These are phyloP conservation scores for Drosophila pandora DNA, from an alignment of 1,140 invertebrate genomes.

Conservation along the genomic window DNA sequence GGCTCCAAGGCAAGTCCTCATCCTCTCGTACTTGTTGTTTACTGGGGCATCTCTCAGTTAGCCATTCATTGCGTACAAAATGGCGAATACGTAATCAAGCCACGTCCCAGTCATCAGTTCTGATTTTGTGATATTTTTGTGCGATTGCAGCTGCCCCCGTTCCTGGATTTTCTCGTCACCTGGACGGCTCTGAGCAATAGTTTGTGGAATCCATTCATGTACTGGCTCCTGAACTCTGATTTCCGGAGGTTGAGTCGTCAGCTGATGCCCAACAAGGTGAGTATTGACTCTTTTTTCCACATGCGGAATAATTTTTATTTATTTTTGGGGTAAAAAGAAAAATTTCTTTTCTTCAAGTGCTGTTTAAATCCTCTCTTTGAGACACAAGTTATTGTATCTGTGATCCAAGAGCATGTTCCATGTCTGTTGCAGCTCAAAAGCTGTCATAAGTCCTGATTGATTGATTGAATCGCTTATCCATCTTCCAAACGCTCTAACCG, in stretches of 20 bases:
- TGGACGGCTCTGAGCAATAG: slow-evolving; percentile 94
- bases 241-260: slow-evolving; percentile 91
- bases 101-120: slow-evolving; percentile 31
- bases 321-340: background rate
- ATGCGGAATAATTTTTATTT: background rate
- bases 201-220: slow-evolving; percentile 94
- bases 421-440: slow-evolving; percentile 22
- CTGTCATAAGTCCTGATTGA: slow-evolving; percentile 52
- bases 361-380: background rate
- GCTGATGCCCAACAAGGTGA: slow-evolving; percentile 89
- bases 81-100: slow-evolving; percentile 65
- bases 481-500: slow-evolving; percentile 9
- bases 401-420: slow-evolving; percentile 26
- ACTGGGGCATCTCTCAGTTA: background rate
- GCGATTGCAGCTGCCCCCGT: slow-evolving; percentile 87
- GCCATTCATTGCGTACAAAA: slow-evolving; percentile 20
- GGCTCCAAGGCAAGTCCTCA: slow-evolving; percentile 87
- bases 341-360: background rate
- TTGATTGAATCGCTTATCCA: slow-evolving; percentile 52
- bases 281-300: no score
- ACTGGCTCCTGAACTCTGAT: slow-evolving; percentile 93
- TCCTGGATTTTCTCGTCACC: slow-evolving; percentile 92
- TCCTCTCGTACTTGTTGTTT: background rate
- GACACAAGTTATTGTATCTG: slow-evolving; percentile 5
- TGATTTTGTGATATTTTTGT: slow-evolving; percentile 39